A percentile compares a stretch with the other conserved stretches of the same genome.
Conservation (phyloP, 1,140 invertebrate genomes). For the Metaphire vulgaris region DNA sequence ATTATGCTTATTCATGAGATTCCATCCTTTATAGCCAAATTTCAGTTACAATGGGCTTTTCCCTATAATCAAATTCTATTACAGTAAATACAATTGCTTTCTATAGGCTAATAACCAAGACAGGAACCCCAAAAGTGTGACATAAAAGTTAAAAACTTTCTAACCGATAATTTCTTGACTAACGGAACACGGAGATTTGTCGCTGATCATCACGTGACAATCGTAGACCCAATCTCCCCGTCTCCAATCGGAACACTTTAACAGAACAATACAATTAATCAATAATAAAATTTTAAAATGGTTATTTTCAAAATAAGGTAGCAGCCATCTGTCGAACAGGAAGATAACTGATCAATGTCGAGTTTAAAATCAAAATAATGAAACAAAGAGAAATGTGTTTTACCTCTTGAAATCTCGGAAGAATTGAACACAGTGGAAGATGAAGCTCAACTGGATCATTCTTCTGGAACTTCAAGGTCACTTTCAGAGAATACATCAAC, state of each 20-base stretch:
- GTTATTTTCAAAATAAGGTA: background rate
- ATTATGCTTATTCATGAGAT: background rate
- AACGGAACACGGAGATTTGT: background rate
- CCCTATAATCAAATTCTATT: background rate
- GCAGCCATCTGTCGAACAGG: background rate
- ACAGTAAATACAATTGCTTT: background rate
- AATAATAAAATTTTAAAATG: background rate
- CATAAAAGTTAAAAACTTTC: too few relatives aligned
- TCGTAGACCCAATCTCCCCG: background rate
- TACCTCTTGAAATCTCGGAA: background rate
- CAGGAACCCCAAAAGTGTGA: too few relatives aligned
- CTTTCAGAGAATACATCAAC: background rate
- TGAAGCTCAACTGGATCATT: background rate
- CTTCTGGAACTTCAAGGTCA: background rate
- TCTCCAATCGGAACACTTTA: background rate
- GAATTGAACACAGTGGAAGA: background rate
- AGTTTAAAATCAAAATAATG: background rate
- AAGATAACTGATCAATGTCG: background rate
- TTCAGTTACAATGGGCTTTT: background rate
- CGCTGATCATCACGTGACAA: background rate
- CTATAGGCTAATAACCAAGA: background rate
- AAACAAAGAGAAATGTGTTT: background rate
- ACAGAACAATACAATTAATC: background rate
- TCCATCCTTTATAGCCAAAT: background rate
- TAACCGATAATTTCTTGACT: background rate